A percentile compares a stretch with the other conserved stretches of the same genome.
phyloP scores from a whole-genome alignment of 1,140 invertebrate species.

The Saccostrea cuccullata region DNA sequence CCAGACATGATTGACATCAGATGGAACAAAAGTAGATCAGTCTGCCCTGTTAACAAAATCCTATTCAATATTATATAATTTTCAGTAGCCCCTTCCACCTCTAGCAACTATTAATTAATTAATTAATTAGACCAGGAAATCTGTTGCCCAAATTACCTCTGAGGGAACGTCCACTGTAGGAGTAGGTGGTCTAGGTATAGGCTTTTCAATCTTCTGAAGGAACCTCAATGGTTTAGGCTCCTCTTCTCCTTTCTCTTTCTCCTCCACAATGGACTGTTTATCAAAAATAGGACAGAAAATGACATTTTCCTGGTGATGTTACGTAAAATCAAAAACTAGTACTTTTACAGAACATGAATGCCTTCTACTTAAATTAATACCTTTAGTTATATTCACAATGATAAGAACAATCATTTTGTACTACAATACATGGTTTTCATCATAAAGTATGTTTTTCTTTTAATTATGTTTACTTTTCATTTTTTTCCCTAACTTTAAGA shows the following conservation, averaged over 20 bases:
- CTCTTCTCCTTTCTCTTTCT: slow-evolving; percentile 78
- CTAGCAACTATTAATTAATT: background rate
- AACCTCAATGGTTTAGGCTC: slow-evolving; percentile 75
- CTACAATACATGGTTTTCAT: too few relatives aligned
- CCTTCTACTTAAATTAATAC: too few relatives aligned
- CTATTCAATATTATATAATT: too few relatives aligned
- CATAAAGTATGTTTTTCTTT: too few relatives aligned
- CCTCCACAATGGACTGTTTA: slow-evolving; percentile 69
- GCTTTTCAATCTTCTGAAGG: slow-evolving; percentile 79
- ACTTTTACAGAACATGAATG: background rate
- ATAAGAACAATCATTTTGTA: too few relatives aligned
- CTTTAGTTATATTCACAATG: too few relatives aligned
- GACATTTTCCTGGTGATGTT: background rate
- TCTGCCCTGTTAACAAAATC: too few relatives aligned
- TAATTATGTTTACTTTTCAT: too few relatives aligned
- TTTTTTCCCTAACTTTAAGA: too few relatives aligned
- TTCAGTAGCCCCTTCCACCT: background rate
- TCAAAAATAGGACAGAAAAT: background rate
- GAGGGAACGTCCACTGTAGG: slow-evolving; percentile 81
- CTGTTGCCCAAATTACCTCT: slow-evolving; percentile 64
- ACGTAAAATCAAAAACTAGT: background rate
- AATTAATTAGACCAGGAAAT: background rate
- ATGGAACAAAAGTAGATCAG: too few relatives aligned
- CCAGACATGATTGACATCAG: too few relatives aligned
- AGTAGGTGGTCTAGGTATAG: slow-evolving; percentile 80